Evolutionary conservation across 2,113 vertebrate species (phyloP).

Genomic region (Equus przewalskii): DNA sequence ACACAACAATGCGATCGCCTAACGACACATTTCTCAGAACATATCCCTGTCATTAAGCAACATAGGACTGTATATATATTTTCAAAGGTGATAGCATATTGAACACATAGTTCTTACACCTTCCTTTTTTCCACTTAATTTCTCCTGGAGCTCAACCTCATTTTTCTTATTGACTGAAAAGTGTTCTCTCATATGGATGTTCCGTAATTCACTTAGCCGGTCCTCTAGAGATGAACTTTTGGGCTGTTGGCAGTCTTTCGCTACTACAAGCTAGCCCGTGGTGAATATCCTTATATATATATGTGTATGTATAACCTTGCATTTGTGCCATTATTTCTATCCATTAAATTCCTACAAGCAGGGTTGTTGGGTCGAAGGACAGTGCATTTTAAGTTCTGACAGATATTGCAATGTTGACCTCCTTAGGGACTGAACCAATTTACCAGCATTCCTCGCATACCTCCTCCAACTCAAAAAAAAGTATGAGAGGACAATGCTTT

Average conservation of each 20-base stretch:
- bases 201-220: neutral
- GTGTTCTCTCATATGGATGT: neutral
- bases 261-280: neutral
- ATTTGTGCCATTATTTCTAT: neutral
- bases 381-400: neutral
- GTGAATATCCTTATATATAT: neutral
- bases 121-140: neutral
- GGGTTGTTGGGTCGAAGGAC: neutral
- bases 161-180: neutral
- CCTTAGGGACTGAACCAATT: neutral
- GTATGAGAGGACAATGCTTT: neutral
- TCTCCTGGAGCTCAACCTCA: neutral
- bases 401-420: neutral
- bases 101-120: neutral
- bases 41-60: too few relatives aligned
- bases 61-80: neutral
- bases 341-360: neutral
- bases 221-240: neutral
- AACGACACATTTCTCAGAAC: too few relatives aligned
- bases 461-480: neutral
- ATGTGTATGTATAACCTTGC: neutral
- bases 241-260: neutral
- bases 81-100: neutral
- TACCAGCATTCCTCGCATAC: neutral
- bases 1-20: too few relatives aligned